Evolutionary conservation across 2,888 invertebrate species (phyloP).

Genomic region (Serripes groenlandicus): DNA sequence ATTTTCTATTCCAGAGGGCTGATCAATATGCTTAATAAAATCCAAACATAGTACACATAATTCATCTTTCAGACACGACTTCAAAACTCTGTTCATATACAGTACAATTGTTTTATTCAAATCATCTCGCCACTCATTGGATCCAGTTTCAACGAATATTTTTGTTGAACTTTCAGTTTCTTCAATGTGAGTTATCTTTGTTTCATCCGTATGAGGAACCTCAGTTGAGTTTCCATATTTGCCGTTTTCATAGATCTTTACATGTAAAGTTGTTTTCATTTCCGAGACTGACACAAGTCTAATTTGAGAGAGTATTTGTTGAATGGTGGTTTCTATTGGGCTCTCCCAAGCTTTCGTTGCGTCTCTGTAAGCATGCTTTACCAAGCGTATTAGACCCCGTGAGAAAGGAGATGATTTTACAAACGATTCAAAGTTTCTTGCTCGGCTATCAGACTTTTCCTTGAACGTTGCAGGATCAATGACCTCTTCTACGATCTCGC

Average conservation of each 20-base stretch:
- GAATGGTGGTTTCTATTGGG: not conserved
- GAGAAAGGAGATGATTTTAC: slow-evolving; percentile 3
- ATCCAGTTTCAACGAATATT: slow-evolving; percentile 19
- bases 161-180: not conserved
- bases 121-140: not conserved
- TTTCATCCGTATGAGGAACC: not conserved
- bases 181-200: slow-evolving; percentile 22
- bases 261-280: slow-evolving; percentile 25
- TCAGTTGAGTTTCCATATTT: not conserved
- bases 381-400: slow-evolving; percentile 22
- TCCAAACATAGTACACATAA: slow-evolving; percentile 7
- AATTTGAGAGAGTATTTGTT: not conserved
- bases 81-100: slow-evolving; percentile 4
- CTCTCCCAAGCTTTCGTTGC: not conserved
- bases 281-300: slow-evolving; percentile 1
- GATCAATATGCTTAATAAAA: not conserved
- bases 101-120: slow-evolving; percentile 1
- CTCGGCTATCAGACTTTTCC: not conserved
- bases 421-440: slow-evolving; percentile 10
- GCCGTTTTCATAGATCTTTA: slow-evolving; percentile 27
- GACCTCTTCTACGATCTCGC: slow-evolving; percentile 64
- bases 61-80: slow-evolving; percentile 3
- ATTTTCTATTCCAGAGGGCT: slow-evolving; percentile 10
- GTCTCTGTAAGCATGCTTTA: slow-evolving; percentile 20
- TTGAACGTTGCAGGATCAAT: slow-evolving; percentile 32